Conservation (phyloP, 2,797 vertebrate genomes). For the Sciurus carolinensis region DNA sequence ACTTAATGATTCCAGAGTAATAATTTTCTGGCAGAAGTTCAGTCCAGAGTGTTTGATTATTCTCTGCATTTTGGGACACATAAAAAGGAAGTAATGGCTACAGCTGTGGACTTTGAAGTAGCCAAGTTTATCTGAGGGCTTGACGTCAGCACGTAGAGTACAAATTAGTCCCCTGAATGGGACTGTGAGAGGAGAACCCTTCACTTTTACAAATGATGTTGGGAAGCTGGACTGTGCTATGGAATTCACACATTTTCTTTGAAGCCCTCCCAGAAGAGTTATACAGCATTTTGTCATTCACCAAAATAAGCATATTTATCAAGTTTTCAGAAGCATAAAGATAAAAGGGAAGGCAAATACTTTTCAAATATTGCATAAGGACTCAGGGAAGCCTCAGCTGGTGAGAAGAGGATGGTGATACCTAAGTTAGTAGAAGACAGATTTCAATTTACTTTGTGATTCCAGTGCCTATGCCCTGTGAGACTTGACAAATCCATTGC, state of each 20-base stretch:
- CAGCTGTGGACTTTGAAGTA: not conserved
- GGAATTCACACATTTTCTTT: constrained; percentile 40
- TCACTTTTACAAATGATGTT: not conserved
- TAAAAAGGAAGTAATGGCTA: not conserved
- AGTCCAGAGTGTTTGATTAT: not conserved
- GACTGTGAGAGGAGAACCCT: not conserved
- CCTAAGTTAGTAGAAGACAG: constrained; percentile 26
- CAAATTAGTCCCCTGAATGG: not conserved
- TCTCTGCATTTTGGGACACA: not conserved
- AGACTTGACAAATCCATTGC: not conserved
- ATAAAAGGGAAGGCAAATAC: constrained; percentile 42
- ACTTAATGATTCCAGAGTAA: not conserved
- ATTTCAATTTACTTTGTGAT: constrained; percentile 20
- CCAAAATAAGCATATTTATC: constrained; percentile 45
- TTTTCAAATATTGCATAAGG: constrained; percentile 41
- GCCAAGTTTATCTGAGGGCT: not conserved
- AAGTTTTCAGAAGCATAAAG: constrained; percentile 56
- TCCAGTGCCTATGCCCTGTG: not conserved
- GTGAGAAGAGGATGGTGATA: not conserved
- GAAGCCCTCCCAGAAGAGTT: constrained; percentile 42
- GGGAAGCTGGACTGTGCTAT: not conserved
- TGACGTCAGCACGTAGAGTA: not conserved
- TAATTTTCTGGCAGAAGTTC: constrained; percentile 23
- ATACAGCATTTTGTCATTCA: constrained; percentile 7
- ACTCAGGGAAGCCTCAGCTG: not conserved